Evolutionary conservation across 53 echinoderm and acorn worm genomes (phyloP), one percentile per base, ranked within the genome.

Genomic region (Holothuria leucospilota): DNA sequence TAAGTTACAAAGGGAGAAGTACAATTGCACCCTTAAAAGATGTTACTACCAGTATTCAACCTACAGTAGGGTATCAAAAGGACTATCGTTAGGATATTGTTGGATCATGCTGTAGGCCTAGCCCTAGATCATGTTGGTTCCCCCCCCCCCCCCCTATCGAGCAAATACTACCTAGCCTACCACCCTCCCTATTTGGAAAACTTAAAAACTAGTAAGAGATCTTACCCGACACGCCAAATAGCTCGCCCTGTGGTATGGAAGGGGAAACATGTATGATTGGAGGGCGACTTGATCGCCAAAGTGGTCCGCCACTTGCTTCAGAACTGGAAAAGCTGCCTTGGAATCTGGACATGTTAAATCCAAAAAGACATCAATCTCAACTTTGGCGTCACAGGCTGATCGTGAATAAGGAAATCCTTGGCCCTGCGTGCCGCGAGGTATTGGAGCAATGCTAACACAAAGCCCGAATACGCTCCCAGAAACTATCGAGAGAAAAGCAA

Each of bases 341-440:
- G 88, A 66, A 58, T 88, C 88, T 0, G 59, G 67, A 59, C 88
- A 88, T 20, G 81, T 34, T n/a, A 88, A 59, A 69, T 88, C 88
- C 42, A 88, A 42, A 52, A 63, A 88, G 18, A 68, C n/a, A 59
- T 88, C 88, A 63, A 83, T 67, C 21, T 40, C 80, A 59, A 80
- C 80, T 80, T 75, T 75, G 25, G 61, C 59, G 21, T 80, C 24
- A 10, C 67, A 67, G 6, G 67, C 34, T 15, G 56, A 56, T 56
- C 16, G 56, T 30, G 25, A 59, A 59, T 80, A 80, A 10, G 39
- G 80, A 29, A 80, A 80, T 20, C 80, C 80, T 18, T 56, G 56
- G 23, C 11, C 38, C 56, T 61, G 39, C 3, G 61, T 6, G 4
- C 39, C 59, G 24, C 39, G 28, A 30, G 80, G 80, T 5, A 80